These are phyloP conservation scores for Merluccius polli DNA, from an alignment of 2,797 vertebrate species.

Conservation along the genomic window DNA sequence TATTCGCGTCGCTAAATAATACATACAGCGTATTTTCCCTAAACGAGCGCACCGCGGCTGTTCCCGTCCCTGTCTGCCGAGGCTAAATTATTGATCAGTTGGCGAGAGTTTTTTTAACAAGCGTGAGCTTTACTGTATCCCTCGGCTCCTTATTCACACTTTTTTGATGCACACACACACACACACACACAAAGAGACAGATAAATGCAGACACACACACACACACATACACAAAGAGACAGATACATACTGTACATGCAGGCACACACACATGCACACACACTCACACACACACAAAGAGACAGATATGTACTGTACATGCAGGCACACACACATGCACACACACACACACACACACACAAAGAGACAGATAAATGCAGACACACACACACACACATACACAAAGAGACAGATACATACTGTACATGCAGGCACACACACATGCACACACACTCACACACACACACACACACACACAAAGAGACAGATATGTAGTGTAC, in stretches of 20 bases:
- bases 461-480: constrained; percentile 23
- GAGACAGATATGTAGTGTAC: constrained; percentile 16
- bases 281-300: constrained; percentile 3
- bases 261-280: constrained; percentile 19
- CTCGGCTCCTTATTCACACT: constrained; percentile 35
- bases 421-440: background rate
- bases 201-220: constrained; percentile 12
- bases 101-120: constrained; percentile 43
- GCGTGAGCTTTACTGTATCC: constrained; percentile 47
- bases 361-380: background rate
- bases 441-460: constrained; percentile 20
- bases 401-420: background rate
- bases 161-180: background rate
- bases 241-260: too few species aligned
- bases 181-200: constrained; percentile 7
- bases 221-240: background rate
- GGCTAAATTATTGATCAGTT: constrained; percentile 58
- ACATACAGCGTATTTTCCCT: background rate
- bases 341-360: constrained; percentile 4
- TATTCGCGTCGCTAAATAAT: background rate
- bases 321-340: constrained; percentile 10
- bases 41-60: constrained; percentile 23
- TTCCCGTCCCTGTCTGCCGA: constrained; percentile 44
- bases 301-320: too few species aligned
- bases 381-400: background rate